These are phyloP conservation scores for Phalloptychus januarius DNA, from an alignment of 2,797 vertebrate genomes.

Conservation along the genomic window DNA sequence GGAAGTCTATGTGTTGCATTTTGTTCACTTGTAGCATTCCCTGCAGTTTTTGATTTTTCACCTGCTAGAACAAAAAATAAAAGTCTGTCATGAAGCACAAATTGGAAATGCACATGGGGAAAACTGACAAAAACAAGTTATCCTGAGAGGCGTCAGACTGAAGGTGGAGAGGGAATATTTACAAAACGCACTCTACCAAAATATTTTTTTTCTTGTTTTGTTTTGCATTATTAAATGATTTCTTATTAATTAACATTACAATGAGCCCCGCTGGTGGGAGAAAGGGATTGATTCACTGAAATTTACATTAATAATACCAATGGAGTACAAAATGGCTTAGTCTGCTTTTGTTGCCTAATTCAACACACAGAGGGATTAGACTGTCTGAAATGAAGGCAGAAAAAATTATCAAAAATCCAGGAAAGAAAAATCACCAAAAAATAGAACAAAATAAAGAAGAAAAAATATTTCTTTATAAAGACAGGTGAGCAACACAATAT, in stretches of 20 bases:
- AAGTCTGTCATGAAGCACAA: conserved; percentile 28
- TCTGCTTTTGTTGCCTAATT: not conserved
- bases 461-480: not conserved
- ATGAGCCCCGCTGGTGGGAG: too few relatives aligned
- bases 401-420: not conserved
- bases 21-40: conserved; percentile 28
- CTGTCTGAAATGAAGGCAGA: not conserved
- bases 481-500: not conserved
- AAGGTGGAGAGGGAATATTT: not conserved
- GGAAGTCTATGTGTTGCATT: not conserved
- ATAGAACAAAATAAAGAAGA: not conserved
- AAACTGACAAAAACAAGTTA: conserved; percentile 7
- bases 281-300: not conserved
- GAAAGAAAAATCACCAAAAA: not conserved
- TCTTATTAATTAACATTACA: not conserved
- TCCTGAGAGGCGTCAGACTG: not conserved
- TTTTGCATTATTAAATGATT: not conserved
- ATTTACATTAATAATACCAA: not conserved
- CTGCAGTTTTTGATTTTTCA: conserved; percentile 55
- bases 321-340: not conserved
- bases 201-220: too few relatives aligned
- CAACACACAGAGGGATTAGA: not conserved
- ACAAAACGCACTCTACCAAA: not conserved
- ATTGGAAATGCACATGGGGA: not conserved
- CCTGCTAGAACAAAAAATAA: conserved; percentile 21